Conservation (phyloP, 2,888 invertebrate species). For the Pristionchus arcanus region DNA sequence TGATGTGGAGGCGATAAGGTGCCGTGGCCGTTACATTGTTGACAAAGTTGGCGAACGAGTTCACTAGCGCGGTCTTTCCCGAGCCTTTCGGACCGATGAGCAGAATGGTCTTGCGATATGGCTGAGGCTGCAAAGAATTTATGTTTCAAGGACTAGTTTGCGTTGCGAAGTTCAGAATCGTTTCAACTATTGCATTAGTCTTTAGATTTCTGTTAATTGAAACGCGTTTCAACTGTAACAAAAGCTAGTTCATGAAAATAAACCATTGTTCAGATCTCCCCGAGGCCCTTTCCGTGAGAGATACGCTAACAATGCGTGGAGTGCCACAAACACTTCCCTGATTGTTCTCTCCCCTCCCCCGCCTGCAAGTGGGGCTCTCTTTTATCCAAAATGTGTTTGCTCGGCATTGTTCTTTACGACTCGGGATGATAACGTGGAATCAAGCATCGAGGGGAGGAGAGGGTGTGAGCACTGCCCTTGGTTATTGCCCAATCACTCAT, state of each 20-base stretch:
- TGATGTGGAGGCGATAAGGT: conserved; percentile 56
- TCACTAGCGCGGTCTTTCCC: conserved; percentile 53
- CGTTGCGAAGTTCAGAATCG: too few relatives aligned
- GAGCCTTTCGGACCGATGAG: conserved; percentile 50
- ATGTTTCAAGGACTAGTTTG: too few relatives aligned
- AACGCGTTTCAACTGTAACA: too few relatives aligned
- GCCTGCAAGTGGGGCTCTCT: background rate
- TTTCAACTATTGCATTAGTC: too few relatives aligned
- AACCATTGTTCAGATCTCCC: too few relatives aligned
- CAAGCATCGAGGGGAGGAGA: background rate
- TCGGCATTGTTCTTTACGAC: conserved; percentile 51
- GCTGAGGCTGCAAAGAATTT: conserved; percentile 22
- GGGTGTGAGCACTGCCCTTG: conserved; percentile 1
- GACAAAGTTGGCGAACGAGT: conserved; percentile 56
- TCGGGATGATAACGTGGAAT: conserved; percentile 43
- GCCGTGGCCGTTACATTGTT: conserved; percentile 44
- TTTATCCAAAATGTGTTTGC: conserved; percentile 47
- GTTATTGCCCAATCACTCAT: background rate
- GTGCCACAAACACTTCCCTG: conserved; percentile 1
- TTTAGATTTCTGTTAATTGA: too few relatives aligned
- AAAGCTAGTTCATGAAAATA: too few relatives aligned
- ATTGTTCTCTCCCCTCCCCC: conserved; percentile 32
- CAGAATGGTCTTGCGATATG: conserved; percentile 48
- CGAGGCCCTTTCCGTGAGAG: background rate
- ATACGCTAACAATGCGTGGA: background rate